phyloP scores from a whole-genome alignment of 2,888 invertebrate species.

The Rotaria magnacalcarata region DNA sequence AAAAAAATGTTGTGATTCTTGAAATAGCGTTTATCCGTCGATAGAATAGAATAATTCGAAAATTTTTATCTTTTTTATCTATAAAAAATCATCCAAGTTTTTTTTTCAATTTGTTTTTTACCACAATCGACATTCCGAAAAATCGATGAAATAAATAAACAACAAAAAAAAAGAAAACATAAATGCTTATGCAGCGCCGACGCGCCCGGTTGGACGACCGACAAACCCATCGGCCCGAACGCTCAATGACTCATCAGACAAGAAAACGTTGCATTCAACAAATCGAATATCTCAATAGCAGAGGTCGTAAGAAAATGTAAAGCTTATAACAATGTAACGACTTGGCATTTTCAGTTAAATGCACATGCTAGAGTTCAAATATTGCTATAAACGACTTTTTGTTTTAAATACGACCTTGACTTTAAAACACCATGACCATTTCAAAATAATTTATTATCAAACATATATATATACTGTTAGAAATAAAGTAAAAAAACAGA shows the following conservation, averaged over 20 bases:
- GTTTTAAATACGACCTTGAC: too few relatives aligned
- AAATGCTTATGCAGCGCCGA: not conserved
- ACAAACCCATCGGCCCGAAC: not conserved
- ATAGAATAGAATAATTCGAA: not conserved
- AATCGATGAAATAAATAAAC: not conserved
- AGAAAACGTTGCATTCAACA: not conserved
- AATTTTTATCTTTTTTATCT: not conserved
- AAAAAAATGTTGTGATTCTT: not conserved
- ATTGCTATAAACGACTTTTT: too few relatives aligned
- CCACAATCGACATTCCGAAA: not conserved
- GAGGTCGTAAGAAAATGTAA: not conserved
- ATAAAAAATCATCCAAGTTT: not conserved
- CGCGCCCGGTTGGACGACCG: slow-evolving; percentile 15
- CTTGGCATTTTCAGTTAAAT: too few relatives aligned
- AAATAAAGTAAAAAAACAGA: too few relatives aligned
- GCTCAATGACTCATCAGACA: not conserved
- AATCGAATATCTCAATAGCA: not conserved
- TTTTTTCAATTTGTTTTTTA: not conserved
- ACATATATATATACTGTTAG: too few relatives aligned
- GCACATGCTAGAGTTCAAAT: too few relatives aligned
- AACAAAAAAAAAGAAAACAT: not conserved
- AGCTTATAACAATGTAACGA: not conserved
- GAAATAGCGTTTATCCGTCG: not conserved
- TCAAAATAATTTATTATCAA: too few relatives aligned
- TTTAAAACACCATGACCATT: too few relatives aligned